Conservation (phyloP, 2,888 invertebrate genomes). For the Escarpia spicata region DNA sequence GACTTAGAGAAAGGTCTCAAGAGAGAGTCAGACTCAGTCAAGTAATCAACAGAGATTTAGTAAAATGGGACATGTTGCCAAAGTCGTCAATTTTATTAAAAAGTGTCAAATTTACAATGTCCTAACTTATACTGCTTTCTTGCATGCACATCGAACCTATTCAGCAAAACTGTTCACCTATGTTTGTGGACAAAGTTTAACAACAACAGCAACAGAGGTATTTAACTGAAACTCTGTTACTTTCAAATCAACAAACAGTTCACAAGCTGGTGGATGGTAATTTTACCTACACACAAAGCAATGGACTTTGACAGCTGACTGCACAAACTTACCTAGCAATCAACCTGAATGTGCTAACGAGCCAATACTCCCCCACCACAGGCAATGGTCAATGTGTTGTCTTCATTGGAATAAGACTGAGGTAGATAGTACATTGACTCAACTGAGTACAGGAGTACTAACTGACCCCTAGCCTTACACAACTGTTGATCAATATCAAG, state of each 20-base stretch:
- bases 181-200: background rate
- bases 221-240: background rate
- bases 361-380: background rate
- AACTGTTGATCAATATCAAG: background rate
- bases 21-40: background rate
- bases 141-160: too few relatives aligned
- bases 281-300: background rate
- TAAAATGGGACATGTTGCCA: background rate
- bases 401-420: too few relatives aligned
- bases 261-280: background rate
- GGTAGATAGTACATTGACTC: too few relatives aligned
- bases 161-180: background rate
- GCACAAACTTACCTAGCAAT: background rate
- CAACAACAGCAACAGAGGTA: background rate
- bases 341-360: background rate
- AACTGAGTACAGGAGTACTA: background rate
- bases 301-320: background rate
- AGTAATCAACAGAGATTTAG: background rate
- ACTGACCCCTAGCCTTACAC: background rate
- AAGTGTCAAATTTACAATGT: background rate
- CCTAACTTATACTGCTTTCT: background rate
- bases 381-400: background rate
- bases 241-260: background rate
- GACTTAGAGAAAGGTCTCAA: too few relatives aligned
- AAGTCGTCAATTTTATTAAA: background rate